Evolutionary conservation across 2,797 vertebrate species (phyloP).

Genomic region (Pseudomugil tenellus): DNA sequence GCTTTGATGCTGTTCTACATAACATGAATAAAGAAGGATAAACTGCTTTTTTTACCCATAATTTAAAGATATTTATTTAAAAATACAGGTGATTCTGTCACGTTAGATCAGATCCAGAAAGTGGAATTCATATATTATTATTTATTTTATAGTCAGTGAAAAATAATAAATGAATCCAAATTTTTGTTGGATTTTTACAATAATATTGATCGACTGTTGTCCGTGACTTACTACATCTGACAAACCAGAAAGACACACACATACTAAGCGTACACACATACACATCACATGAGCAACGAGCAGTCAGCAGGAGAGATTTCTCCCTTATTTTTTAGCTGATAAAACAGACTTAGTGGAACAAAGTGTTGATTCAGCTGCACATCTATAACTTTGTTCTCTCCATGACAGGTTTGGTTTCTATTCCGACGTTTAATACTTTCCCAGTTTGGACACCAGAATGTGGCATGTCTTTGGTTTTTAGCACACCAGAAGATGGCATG

Average conservation of each 20-base stretch:
- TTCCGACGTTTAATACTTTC: slow-evolving; percentile 23
- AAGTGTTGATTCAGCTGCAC: slow-evolving; percentile 78
- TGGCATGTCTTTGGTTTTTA: slow-evolving; percentile 2
- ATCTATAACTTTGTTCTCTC: slow-evolving; percentile 42
- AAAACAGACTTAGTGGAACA: slow-evolving; percentile 60
- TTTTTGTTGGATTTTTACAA: no score
- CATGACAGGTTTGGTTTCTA: slow-evolving; percentile 21
- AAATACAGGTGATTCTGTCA: background rate
- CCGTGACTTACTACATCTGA: slow-evolving; percentile 58
- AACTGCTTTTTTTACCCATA: background rate
- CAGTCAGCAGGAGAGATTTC: slow-evolving; percentile 65
- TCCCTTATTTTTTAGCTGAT: slow-evolving; percentile 55
- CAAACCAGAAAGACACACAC: slow-evolving; percentile 20
- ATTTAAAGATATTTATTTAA: background rate
- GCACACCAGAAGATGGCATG: background rate
- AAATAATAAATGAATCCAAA: no score
- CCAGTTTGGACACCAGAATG: slow-evolving; percentile 4
- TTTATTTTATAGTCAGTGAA: no score
- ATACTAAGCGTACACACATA: slow-evolving; percentile 18
- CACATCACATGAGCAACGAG: slow-evolving; percentile 22
- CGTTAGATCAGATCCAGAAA: background rate
- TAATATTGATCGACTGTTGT: slow-evolving; percentile 7
- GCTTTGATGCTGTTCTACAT: background rate
- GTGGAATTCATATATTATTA: no score
- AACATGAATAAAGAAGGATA: background rate